Percentiles rank a stretch among this genome's conserved stretches.
Evolutionary conservation across 2,113 vertebrate genomes (phyloP).

Genomic region (Tragelaphus scriptus): DNA sequence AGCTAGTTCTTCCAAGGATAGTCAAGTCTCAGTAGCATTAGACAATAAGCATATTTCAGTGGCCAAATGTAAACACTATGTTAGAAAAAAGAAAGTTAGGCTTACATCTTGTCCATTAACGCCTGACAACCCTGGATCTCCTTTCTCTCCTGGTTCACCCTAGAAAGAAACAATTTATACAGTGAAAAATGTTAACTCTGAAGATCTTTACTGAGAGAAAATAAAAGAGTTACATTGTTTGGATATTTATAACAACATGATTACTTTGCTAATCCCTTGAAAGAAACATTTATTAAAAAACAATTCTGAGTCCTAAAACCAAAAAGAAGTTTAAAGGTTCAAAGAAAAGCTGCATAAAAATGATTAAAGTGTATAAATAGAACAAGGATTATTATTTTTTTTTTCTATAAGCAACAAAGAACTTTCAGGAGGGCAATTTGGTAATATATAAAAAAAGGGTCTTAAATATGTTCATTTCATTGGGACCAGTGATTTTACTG

Average conservation of each 20-base stretch:
- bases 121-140: slow-evolving; percentile 79
- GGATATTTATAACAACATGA: slow-evolving; percentile 26
- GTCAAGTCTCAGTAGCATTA: neutral
- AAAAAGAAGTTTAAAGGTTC: slow-evolving; percentile 35
- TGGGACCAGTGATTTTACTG: neutral
- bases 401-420: slow-evolving; percentile 28
- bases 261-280: slow-evolving; percentile 37
- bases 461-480: slow-evolving; percentile 12
- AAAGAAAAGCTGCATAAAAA: slow-evolving; percentile 31
- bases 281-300: slow-evolving; percentile 43
- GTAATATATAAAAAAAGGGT: neutral
- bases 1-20: neutral
- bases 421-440: slow-evolving; percentile 24
- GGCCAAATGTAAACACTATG: slow-evolving; percentile 33
- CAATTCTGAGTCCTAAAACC: slow-evolving; percentile 35
- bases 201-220: slow-evolving; percentile 46
- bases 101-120: slow-evolving; percentile 80
- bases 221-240: neutral
- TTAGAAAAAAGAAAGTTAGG: neutral
- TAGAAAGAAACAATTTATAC: slow-evolving; percentile 67
- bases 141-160: slow-evolving; percentile 83
- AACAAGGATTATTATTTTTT: slow-evolving; percentile 26
- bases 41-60: neutral
- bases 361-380: slow-evolving; percentile 10
- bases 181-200: slow-evolving; percentile 31